A percentile compares a stretch with the other conserved stretches of the same genome.
Evolutionary conservation across 2,888 invertebrate species (phyloP).

Genomic region (Cryptosula pallasiana): DNA sequence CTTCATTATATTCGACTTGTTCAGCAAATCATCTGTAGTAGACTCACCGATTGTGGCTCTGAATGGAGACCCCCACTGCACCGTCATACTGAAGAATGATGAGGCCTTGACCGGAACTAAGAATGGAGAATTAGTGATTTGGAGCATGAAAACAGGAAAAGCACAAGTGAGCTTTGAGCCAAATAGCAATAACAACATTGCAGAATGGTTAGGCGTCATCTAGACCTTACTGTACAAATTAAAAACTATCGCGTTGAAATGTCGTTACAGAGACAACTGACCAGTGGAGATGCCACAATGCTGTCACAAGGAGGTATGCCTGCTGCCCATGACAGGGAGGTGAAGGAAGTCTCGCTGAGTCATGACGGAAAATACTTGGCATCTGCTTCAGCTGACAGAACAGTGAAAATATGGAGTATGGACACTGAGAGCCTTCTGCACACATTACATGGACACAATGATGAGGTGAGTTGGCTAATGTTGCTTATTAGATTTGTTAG

Average conservation of each 20-base stretch:
- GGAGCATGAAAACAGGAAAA: conserved; percentile 45
- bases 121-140: conserved; percentile 51
- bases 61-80: conserved; percentile 48
- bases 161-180: no score
- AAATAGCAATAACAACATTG: no score
- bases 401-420: conserved; percentile 51
- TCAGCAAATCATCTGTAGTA: conserved; percentile 35
- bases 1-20: conserved; percentile 51
- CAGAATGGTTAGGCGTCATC: no score
- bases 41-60: conserved; percentile 48
- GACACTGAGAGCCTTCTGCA: conserved; percentile 44
- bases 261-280: conserved; percentile 22
- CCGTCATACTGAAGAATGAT: conserved; percentile 47
- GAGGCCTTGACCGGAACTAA: conserved; percentile 51
- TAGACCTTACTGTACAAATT: no score
- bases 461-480: conserved; percentile 48
- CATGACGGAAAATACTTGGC: conserved; percentile 47
- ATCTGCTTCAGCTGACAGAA: conserved; percentile 49
- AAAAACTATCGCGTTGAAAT: neutral
- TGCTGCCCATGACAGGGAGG: conserved; percentile 45
- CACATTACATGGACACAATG: conserved; percentile 47
- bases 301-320: conserved; percentile 22
- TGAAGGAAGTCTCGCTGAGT: conserved; percentile 47
- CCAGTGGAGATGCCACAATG: conserved; percentile 2
- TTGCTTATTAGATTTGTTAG: neutral